phyloP scores from a whole-genome alignment of 2,888 invertebrate genomes.

The Apomyelois bistriatella region DNA sequence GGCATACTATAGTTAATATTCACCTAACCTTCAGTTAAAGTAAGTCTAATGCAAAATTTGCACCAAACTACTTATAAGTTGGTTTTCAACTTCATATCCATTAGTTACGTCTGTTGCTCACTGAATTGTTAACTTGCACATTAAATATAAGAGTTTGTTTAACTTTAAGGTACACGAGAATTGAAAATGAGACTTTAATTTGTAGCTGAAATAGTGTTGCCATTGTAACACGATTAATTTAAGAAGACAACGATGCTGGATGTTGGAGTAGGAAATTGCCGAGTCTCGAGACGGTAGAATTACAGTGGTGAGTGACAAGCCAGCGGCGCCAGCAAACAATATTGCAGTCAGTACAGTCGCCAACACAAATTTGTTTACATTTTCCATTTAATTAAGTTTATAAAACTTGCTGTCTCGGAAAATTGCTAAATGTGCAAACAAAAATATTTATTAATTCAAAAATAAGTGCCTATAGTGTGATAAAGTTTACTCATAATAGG shows the following conservation, averaged over 20 bases:
- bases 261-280: conserved; percentile 51
- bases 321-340: conserved; percentile 41
- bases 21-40: neutral
- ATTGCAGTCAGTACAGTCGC: conserved; percentile 32
- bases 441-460: too few relatives aligned
- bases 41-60: neutral
- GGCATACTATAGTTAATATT: neutral
- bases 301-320: conserved; percentile 34
- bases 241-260: conserved; percentile 42
- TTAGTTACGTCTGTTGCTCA: neutral
- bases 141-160: too few relatives aligned
- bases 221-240: conserved; percentile 48
- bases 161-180: too few relatives aligned
- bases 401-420: neutral
- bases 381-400: neutral
- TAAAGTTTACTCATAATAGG: too few relatives aligned
- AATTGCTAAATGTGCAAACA: neutral
- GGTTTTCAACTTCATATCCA: neutral
- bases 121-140: too few relatives aligned
- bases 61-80: neutral
- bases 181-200: conserved; percentile 24
- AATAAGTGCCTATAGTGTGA: too few relatives aligned
- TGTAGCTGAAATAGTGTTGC: conserved; percentile 31
- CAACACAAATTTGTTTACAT: neutral
- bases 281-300: conserved; percentile 36